Evolutionary conservation across 2,113 vertebrate genomes (phyloP).

Genomic region (Vulpes lagopus): DNA sequence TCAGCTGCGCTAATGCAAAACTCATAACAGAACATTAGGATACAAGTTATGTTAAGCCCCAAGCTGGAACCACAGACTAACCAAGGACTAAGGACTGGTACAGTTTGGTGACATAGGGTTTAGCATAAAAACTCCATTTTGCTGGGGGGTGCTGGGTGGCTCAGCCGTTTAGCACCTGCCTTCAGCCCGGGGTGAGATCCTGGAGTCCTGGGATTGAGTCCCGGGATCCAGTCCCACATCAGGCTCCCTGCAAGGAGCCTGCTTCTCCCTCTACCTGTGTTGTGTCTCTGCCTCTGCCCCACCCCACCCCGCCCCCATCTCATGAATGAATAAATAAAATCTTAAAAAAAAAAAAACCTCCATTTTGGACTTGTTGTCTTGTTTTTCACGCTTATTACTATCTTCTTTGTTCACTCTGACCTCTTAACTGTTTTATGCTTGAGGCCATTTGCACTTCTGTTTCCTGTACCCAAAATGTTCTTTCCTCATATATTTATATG

Average conservation of each 20-base stretch:
- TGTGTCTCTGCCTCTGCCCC: too few relatives aligned
- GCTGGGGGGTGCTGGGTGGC: too few relatives aligned
- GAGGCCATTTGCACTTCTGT: background rate
- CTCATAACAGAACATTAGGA: background rate
- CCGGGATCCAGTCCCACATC: too few relatives aligned
- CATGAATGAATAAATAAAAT: too few relatives aligned
- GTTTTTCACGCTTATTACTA: background rate
- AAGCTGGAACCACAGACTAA: background rate
- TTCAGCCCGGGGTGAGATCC: too few relatives aligned
- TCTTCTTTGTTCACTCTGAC: background rate
- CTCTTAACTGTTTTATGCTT: background rate
- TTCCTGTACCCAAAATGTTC: background rate
- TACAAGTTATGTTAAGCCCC: background rate
- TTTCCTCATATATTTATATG: background rate
- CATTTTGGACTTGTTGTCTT: background rate
- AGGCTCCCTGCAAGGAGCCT: too few relatives aligned
- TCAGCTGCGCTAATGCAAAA: background rate
- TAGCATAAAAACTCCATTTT: background rate
- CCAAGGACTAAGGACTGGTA: background rate
- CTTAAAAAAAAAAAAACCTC: background rate
- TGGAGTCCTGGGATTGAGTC: too few relatives aligned
- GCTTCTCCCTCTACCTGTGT: too few relatives aligned
- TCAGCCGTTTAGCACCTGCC: too few relatives aligned
- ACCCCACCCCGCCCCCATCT: too few relatives aligned
- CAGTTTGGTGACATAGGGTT: background rate